These are phyloP conservation scores for Glandiceps talaboti DNA, from an alignment of 53 echinoderm and acorn worm genomes.

Conservation along the genomic window DNA sequence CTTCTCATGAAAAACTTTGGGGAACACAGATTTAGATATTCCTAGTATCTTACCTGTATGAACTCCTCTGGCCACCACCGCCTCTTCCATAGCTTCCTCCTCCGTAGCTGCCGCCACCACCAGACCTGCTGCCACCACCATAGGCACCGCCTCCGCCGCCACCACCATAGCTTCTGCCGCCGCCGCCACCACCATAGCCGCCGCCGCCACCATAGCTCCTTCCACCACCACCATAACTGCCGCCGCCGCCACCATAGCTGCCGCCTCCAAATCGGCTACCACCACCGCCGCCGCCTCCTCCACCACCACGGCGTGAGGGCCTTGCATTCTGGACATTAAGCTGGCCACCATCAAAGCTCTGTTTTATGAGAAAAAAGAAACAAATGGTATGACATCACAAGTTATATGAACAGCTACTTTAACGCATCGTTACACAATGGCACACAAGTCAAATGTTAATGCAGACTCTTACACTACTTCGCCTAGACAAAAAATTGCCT, in stretches of 20 bases:
- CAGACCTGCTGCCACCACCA: neutral
- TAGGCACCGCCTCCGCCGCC: neutral
- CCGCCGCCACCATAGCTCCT: neutral
- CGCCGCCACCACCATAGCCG: neutral
- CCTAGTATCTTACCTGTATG: neutral
- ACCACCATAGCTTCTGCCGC: neutral
- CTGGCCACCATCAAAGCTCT: neutral
- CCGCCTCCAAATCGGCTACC: neutral
- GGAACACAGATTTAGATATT: too few species aligned
- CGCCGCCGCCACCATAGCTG: neutral
- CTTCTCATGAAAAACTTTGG: too few species aligned
- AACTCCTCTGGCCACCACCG: neutral
- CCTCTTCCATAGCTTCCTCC: neutral
- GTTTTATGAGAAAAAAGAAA: too few species aligned
- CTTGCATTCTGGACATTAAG: neutral
- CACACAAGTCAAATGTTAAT: too few species aligned
- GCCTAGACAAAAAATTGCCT: too few species aligned
- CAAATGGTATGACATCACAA: too few species aligned
- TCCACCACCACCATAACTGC: neutral
- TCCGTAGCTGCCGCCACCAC: neutral
- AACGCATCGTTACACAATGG: too few species aligned
- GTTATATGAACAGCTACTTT: too few species aligned
- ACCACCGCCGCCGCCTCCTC: neutral
- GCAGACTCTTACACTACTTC: too few species aligned
- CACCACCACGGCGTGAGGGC: neutral